Percentiles rank a stretch among this genome's conserved stretches.
phyloP scores from a whole-genome alignment of 2,113 vertebrate species.

The Bombycilla garrulus region DNA sequence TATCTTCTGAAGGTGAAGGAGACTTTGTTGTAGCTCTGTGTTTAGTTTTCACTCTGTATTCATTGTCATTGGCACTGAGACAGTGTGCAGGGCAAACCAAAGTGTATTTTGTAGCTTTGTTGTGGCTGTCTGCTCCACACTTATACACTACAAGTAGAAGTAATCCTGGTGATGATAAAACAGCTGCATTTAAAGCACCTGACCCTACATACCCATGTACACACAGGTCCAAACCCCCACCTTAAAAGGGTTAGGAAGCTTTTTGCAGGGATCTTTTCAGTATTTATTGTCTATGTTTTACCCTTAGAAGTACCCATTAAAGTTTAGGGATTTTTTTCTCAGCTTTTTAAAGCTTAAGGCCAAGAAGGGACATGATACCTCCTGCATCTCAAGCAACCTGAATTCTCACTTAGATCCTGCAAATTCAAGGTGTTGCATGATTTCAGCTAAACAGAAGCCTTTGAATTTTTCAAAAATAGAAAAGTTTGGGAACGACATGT shows the following conservation, averaged over 20 bases:
- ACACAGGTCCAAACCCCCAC: background rate
- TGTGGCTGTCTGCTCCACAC: background rate
- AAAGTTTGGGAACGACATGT: background rate
- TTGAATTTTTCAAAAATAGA: background rate
- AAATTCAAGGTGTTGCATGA: background rate
- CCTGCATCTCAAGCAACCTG: background rate
- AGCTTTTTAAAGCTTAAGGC: background rate
- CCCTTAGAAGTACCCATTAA: background rate
- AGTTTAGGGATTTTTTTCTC: background rate
- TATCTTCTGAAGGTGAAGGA: background rate
- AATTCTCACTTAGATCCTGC: background rate
- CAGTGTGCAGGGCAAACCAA: background rate
- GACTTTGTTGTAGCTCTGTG: background rate
- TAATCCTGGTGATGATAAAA: background rate
- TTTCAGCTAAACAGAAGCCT: background rate
- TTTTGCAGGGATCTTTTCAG: background rate
- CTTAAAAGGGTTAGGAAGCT: background rate
- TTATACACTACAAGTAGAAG: background rate
- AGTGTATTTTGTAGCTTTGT: background rate
- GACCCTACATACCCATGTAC: background rate
- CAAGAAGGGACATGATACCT: background rate
- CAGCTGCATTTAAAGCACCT: background rate
- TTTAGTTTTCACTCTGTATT: background rate
- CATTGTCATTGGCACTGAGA: background rate
- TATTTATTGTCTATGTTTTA: background rate